Evolutionary conservation across 1,140 invertebrate genomes (phyloP).

Genomic region (Euglossa dilemma): DNA sequence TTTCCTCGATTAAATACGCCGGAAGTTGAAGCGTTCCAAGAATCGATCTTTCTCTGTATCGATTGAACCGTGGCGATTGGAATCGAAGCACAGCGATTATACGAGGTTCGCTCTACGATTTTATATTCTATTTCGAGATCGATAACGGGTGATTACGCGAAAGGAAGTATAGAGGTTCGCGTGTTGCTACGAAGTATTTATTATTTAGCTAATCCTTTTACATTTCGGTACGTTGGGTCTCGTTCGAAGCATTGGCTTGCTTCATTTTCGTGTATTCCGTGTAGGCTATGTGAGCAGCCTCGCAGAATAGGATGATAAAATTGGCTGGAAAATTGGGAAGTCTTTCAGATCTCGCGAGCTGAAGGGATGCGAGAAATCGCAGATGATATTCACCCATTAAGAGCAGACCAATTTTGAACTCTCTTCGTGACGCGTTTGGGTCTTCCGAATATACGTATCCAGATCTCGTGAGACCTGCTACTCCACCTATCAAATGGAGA

Average conservation of each 20-base stretch:
- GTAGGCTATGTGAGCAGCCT: neutral
- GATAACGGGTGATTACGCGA: too few relatives aligned
- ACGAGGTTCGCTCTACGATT: too few relatives aligned
- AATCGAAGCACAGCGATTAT: neutral
- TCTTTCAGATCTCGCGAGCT: neutral
- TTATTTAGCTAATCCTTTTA: neutral
- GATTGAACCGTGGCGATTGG: neutral
- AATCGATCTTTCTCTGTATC: neutral
- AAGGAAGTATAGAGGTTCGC: too few relatives aligned
- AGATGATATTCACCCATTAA: conserved; percentile 32
- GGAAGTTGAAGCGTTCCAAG: neutral
- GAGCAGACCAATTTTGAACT: conserved; percentile 48
- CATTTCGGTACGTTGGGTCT: too few relatives aligned
- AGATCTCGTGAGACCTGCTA: conserved; percentile 51
- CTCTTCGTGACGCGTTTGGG: conserved; percentile 19
- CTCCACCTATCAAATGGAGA: conserved; percentile 57
- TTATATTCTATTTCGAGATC: too few relatives aligned
- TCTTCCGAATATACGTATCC: conserved; percentile 20
- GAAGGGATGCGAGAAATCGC: neutral
- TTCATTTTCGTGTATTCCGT: neutral
- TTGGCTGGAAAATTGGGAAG: conserved; percentile 17
- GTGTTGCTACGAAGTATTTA: neutral
- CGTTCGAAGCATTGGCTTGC: fast-evolving
- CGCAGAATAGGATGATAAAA: conserved; percentile 13
- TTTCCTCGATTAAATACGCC: neutral